A percentile compares a stretch with the other conserved stretches of the same genome.
phyloP scores from a whole-genome alignment of 1,140 invertebrate genomes.

The Lamellibrachia luymesi region DNA sequence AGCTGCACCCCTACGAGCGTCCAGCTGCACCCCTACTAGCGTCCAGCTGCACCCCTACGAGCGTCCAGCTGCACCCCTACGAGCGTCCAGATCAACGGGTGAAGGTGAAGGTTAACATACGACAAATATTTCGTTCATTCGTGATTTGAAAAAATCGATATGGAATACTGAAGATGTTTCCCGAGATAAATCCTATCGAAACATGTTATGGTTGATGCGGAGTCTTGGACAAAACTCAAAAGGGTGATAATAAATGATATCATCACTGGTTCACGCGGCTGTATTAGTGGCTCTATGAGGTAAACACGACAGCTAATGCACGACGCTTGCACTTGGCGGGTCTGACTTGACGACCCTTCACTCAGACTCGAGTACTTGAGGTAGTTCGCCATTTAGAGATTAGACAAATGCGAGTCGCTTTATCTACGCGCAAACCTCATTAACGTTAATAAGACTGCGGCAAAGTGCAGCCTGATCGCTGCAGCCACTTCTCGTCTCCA shows the following conservation, averaged over 20 bases:
- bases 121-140: not conserved
- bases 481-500: too few species aligned
- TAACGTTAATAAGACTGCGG: not conserved
- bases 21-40: too few species aligned
- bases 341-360: not conserved
- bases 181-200: not conserved
- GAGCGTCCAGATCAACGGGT: too few species aligned
- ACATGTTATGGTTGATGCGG: not conserved
- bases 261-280: not conserved
- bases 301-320: not conserved
- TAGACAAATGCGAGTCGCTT: not conserved
- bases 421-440: not conserved
- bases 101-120: not conserved
- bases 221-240: not conserved
- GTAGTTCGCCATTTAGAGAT: not conserved
- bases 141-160: not conserved
- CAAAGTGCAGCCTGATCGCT: not conserved
- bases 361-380: not conserved
- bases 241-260: not conserved
- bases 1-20: too few species aligned
- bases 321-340: not conserved
- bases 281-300: not conserved
- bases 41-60: too few species aligned
- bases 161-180: not conserved
- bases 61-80: too few species aligned